phyloP scores from a whole-genome alignment of 2,113 vertebrate genomes.

The Vidua macroura region DNA sequence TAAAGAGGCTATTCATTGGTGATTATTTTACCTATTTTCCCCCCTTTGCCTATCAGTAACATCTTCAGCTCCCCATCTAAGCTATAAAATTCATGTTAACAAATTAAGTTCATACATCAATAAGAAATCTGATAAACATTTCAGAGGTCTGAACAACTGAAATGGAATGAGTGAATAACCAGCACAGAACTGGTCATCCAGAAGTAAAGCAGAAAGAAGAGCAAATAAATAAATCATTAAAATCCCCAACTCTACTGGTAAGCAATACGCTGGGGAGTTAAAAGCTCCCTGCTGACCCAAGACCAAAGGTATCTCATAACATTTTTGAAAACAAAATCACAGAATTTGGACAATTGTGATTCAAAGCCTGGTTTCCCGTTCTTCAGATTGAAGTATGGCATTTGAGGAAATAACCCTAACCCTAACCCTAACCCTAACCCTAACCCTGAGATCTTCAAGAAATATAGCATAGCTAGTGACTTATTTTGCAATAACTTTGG shows the following conservation, averaged over 20 bases:
- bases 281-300: neutral
- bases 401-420: neutral
- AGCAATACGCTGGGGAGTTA: neutral
- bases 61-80: neutral
- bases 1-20: fast-evolving
- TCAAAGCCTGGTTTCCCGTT: neutral
- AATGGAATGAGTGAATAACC: neutral
- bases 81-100: neutral
- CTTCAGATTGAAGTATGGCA: neutral
- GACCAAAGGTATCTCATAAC: neutral
- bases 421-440: no score
- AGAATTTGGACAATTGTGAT: neutral
- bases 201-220: neutral
- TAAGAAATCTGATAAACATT: neutral
- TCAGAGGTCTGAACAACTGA: neutral
- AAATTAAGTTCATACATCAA: neutral
- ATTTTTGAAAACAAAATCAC: neutral
- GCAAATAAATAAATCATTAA: neutral
- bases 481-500: neutral
- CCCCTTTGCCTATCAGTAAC: neutral
- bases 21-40: neutral
- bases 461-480: neutral
- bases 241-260: neutral
- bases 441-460: neutral
- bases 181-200: neutral